Evolutionary conservation across 92 coral and sea anemone genomes (phyloP).

Genomic region (Siderastrea siderea): DNA sequence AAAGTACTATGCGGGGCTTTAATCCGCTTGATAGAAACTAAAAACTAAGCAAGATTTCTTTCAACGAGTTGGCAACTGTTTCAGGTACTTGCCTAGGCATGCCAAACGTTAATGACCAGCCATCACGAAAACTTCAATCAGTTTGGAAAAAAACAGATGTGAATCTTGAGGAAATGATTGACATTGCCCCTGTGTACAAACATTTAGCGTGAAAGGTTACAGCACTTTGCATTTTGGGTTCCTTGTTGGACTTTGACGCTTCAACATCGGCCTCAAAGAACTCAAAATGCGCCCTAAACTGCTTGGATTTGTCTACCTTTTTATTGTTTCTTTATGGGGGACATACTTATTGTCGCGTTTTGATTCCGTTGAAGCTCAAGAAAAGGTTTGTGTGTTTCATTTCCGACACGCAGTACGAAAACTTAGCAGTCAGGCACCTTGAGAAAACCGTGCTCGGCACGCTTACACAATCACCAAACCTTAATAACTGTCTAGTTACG

Average conservation of each 20-base stretch:
- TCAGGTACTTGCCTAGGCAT: conserved; percentile 13
- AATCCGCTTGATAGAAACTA: not conserved
- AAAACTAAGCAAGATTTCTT: not conserved
- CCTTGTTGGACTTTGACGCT: too few species aligned
- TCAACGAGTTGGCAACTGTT: not conserved
- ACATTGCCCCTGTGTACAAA: not conserved
- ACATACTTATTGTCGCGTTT: not conserved
- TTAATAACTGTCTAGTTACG: too few species aligned
- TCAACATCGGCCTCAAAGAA: not conserved
- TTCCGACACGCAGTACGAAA: not conserved
- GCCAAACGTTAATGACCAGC: not conserved
- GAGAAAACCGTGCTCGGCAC: too few species aligned
- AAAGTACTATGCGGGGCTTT: not conserved
- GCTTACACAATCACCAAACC: too few species aligned
- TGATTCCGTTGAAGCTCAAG: not conserved
- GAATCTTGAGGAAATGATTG: conserved; percentile 8
- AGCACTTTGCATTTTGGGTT: too few species aligned
- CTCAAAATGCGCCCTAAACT: conserved; percentile 12
- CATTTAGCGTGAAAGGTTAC: not conserved
- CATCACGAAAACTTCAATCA: not conserved
- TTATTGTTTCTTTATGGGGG: not conserved
- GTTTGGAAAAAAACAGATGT: not conserved
- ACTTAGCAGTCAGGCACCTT: too few species aligned
- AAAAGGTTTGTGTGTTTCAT: conserved; percentile 25
- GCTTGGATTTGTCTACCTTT: conserved; percentile 4